Conservation (phyloP, 2,888 invertebrate genomes). For the Cyrtodaria siliqua region DNA sequence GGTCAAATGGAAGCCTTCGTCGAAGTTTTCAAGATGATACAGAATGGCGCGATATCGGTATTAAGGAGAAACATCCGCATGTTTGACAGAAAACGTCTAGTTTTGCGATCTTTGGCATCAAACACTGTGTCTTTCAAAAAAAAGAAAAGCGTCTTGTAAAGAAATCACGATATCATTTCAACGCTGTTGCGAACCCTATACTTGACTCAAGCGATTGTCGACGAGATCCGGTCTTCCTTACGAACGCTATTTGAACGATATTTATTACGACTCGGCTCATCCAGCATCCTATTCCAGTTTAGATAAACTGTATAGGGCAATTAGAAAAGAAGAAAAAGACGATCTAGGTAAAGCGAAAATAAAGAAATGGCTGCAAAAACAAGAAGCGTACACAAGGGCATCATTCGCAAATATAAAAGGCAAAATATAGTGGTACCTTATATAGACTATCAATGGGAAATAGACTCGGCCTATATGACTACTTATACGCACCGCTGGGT, state of each 20-base stretch:
- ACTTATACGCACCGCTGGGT: constrained; percentile 28
- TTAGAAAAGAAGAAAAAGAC: constrained; percentile 36
- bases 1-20: no score
- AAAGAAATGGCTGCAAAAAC: constrained; percentile 32
- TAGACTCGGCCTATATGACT: constrained; percentile 19
- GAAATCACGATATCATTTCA: no score
- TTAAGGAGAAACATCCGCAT: no score
- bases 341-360: constrained; percentile 24
- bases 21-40: no score
- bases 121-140: no score
- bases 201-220: no score
- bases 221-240: background rate
- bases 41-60: no score
- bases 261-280: constrained; percentile 40
- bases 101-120: no score
- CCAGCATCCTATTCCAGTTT: constrained; percentile 28
- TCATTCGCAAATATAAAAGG: constrained; percentile 22
- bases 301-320: constrained; percentile 36
- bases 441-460: constrained; percentile 38
- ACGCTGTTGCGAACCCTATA: no score
- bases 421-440: constrained; percentile 18
- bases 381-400: constrained; percentile 6
- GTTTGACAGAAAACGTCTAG: no score
- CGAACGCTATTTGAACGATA: constrained; percentile 15
- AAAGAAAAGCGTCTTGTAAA: no score